Evolutionary conservation across 2,113 vertebrate species (phyloP), one percentile per base, ranked within the genome.

Genomic region (Tragelaphus buxtoni): DNA sequence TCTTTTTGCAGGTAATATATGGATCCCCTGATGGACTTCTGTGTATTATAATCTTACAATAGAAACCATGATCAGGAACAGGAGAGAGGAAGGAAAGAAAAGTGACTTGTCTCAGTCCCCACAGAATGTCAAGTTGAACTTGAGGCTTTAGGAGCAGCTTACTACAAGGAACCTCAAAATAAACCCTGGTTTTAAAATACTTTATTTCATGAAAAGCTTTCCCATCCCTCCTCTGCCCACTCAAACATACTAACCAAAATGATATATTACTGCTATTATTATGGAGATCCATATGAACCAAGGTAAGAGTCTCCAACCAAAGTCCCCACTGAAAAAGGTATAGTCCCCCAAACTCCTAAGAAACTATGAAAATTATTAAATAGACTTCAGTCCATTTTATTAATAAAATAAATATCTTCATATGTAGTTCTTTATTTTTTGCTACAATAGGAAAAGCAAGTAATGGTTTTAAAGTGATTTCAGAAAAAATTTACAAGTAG

Each of bases 121-220:
- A 80, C 3, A 77, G 20, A 93, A 91, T 11, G 51, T 69, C 49
- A 56, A 18, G 17, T 5, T 8, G 30, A 58, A 20, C 8, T 69
- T 92, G 69, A 45, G 80, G 55, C 51, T 53, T 81, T 12, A 82
- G 42, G 18, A 95, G 76, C 87, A 93, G 61, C 18, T 90, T 61
- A 60, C 26, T 84, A 85, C 1, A 63, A 74, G 55, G 89, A 58
- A 83, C 60, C 49, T 72, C 55, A 88, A 76, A 81, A 28, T n/a
- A 80, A 95, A 80, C 42, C 74, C 45, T 90, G 42, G 32, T 65
- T 81, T 94, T n/a, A 72, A 88, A 88, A 72, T 47, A 77, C 35
- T 89, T 91, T 86, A 97, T 94, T 95, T 60, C 60, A 94, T n/a
- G 65, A 90, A 94, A 84, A 88, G 30, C 26, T 45, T 85, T 77